Base-by-base conservation (phyloP, 1,140 invertebrate species). In the Ditylenchus dipsaci region DNA sequence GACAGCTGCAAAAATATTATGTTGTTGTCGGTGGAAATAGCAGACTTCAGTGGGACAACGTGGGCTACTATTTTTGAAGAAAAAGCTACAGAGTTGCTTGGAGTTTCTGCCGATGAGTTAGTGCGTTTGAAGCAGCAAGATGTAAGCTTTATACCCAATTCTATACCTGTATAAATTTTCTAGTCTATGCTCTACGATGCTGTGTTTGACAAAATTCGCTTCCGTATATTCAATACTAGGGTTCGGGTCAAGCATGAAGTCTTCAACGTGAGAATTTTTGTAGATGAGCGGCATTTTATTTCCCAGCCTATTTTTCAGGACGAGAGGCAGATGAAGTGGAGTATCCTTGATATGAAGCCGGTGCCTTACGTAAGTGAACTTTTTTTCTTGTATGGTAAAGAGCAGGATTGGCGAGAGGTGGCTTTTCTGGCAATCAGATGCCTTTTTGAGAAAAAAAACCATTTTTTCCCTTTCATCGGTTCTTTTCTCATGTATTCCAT, bases 31-130 rank as follows among this genome's bases (percentile, higher is more conserved):
- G 33, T 89, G 72, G 89, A 89, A 77, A 85, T 96, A 42, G 89
- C 89, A 0, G 95, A 97, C 85, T 88, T 86, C 82, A 88, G 89
- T 29, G 89, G 88, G 29, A 88, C 88, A 80, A 88, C 90, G 61
- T 96, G 93, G 90, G 88, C 90, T 0, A 95, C 91, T 13, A 88
- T 90, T 49, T 97, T 97, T 82, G 90, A 89, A 76, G 91, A 94
- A 26, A 87, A 88, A 17, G 92, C 89, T 0, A 92, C 95, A 84
- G 86, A 87, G 43, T 83, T 97, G 57, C 77, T 97, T 0, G 89
- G 89, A 0, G 85, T 85, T n/a, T 86, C 85, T n/a, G 87, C 91
- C 0, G 88, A 91, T 68, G 90, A 93, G 77, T 84, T 95, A 13
- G 85, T 84, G 21, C 59, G 63, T 17, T 71, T 74, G 43, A 63